Evolutionary conservation across 2,113 vertebrate species (phyloP).

Genomic region (Nothoprocta perdicaria): DNA sequence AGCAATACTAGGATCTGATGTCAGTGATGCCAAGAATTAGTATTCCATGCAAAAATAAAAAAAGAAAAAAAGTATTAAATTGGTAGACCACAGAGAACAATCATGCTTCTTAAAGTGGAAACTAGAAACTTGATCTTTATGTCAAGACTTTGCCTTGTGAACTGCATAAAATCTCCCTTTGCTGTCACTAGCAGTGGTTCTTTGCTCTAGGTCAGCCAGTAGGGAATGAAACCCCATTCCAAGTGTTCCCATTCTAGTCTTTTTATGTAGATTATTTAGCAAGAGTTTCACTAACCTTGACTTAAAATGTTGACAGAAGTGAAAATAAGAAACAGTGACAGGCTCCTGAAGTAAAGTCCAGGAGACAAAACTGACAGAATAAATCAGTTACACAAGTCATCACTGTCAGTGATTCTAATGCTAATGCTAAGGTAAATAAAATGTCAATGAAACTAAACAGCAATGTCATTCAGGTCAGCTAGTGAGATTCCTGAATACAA

Average conservation of each 20-base stretch:
- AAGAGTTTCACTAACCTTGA: background rate
- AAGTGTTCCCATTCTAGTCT: rapidly evolving
- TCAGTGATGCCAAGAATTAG: background rate
- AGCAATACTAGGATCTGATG: background rate
- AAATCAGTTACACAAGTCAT: background rate
- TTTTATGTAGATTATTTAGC: background rate
- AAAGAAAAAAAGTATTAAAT: background rate
- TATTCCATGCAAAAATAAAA: background rate
- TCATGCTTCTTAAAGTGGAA: background rate
- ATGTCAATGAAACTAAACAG: background rate
- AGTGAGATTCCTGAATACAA: background rate
- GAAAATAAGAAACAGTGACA: background rate
- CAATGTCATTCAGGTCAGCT: background rate
- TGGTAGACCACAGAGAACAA: background rate
- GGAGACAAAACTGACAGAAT: background rate
- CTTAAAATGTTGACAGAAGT: background rate
- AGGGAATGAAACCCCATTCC: rapidly evolving
- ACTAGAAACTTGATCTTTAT: background rate
- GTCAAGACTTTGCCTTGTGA: background rate
- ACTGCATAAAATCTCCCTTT: background rate
- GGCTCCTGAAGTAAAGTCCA: background rate
- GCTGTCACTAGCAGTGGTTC: background rate
- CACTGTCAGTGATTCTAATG: background rate
- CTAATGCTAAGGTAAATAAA: background rate
- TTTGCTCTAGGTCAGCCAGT: background rate